A percentile compares a stretch with the other conserved stretches of the same genome.
Conservation (phyloP, 2,113 vertebrate species). For the Dermatemys mawii region DNA sequence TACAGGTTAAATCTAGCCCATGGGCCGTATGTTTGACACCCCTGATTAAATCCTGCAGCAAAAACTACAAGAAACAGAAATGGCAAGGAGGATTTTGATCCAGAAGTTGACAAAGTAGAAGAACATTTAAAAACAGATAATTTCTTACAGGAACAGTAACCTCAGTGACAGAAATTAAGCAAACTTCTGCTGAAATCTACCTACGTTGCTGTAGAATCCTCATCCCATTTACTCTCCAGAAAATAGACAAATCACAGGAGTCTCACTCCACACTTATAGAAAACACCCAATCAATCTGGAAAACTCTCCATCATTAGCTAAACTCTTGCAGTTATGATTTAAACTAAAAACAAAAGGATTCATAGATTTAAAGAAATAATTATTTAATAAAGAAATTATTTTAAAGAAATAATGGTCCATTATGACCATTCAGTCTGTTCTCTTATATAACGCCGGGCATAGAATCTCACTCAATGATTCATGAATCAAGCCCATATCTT, state of each 20-base stretch:
- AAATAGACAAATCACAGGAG: background rate
- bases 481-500: background rate
- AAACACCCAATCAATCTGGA: background rate
- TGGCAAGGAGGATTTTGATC: background rate
- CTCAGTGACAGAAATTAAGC: background rate
- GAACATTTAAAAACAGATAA: background rate
- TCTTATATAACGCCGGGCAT: background rate
- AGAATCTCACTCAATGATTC: background rate
- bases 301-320: background rate
- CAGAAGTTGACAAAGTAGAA: background rate
- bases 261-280: background rate
- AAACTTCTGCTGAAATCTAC: background rate
- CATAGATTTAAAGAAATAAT: background rate
- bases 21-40: background rate
- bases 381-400: too few species aligned
- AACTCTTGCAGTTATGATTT: background rate
- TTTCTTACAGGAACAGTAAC: slow-evolving; percentile 1
- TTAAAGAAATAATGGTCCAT: too few species aligned
- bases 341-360: background rate
- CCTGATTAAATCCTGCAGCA: background rate
- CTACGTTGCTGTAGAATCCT: background rate
- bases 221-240: background rate
- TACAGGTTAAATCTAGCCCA: background rate
- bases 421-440: background rate
- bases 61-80: slow-evolving; percentile 1